Conservation (phyloP, 2,888 invertebrate genomes). For the Platycheirus rosarum region DNA sequence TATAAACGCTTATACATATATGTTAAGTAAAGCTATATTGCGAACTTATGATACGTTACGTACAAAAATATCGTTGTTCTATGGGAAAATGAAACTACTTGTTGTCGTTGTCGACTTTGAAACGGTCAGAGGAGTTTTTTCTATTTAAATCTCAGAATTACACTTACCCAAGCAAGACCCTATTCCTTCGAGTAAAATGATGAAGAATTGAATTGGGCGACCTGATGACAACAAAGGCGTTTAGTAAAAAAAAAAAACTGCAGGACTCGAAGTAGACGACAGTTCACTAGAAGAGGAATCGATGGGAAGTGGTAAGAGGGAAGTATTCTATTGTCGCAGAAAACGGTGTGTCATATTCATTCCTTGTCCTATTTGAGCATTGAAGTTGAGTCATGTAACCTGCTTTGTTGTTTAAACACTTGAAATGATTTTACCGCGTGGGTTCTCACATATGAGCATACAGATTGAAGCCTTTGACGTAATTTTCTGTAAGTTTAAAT, state of each 20-base stretch:
- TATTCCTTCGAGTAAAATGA: constrained; percentile 25
- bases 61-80: background rate
- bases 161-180: constrained; percentile 1
- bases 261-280: background rate
- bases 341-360: background rate
- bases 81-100: background rate
- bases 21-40: background rate
- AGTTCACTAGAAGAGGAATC: background rate
- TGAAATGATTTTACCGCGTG: no score
- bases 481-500: no score
- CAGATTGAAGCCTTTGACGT: no score
- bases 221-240: constrained; percentile 38
- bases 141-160: constrained; percentile 35
- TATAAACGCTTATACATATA: background rate
- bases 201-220: constrained; percentile 54
- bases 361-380: background rate
- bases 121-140: constrained; percentile 18
- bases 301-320: background rate
- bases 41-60: background rate
- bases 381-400: background rate
- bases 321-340: background rate
- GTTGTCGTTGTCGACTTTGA: background rate
- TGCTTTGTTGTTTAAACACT: background rate
- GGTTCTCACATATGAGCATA: no score
- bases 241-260: constrained; percentile 3